Conservation (phyloP, 2,113 vertebrate genomes). For the Nematolebias whitei region DNA sequence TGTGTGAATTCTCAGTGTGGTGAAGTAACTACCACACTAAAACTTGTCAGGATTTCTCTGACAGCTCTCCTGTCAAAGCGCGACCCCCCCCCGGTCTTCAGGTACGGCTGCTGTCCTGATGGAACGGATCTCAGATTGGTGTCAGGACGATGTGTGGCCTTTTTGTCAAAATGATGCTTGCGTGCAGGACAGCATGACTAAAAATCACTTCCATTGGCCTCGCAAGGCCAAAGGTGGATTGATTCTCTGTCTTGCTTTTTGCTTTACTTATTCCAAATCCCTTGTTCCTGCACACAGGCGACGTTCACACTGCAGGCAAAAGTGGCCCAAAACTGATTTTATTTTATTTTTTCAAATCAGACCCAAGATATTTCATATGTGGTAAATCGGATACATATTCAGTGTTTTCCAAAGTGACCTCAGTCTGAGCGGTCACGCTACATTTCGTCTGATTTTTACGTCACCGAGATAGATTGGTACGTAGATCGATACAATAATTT, state of each 20-base stretch:
- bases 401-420: too few species aligned
- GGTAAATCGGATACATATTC: too few species aligned
- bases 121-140: conserved; percentile 17
- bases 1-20: not conserved
- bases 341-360: too few species aligned
- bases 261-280: conserved; percentile 16
- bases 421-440: too few species aligned
- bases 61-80: conserved; percentile 11
- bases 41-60: conserved; percentile 29
- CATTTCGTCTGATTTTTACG: too few species aligned
- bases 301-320: too few species aligned
- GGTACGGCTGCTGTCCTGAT: conserved; percentile 17
- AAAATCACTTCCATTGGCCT: conserved; percentile 31
- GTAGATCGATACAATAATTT: too few species aligned
- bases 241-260: conserved; percentile 25
- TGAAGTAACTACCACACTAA: conserved; percentile 8
- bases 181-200: conserved; percentile 50
- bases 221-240: conserved; percentile 23
- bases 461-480: too few species aligned
- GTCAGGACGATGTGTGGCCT: conserved; percentile 56
- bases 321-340: too few species aligned
- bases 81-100: conserved; percentile 20
- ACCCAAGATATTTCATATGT: too few species aligned
- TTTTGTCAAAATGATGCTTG: conserved; percentile 59
- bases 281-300: not conserved